phyloP scores from a whole-genome alignment of 2,113 vertebrate species.

The Larimichthys polyactis region DNA sequence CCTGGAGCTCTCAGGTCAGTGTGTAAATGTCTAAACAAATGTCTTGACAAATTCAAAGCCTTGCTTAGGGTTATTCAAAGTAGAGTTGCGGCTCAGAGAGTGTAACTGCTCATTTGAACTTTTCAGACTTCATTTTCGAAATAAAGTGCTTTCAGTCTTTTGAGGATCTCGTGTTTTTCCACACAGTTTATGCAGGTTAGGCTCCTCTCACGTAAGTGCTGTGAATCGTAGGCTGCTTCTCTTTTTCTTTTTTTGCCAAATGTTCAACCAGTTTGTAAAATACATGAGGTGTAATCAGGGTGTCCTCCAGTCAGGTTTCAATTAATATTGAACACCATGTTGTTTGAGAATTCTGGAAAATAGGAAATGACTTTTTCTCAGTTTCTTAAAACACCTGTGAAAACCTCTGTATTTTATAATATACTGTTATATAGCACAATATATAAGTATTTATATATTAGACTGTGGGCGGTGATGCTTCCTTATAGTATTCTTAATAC shows the following conservation, averaged over 20 bases:
- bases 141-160: constrained; percentile 2
- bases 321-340: neutral
- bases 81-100: neutral
- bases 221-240: neutral
- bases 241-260: neutral
- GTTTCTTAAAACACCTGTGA: neutral
- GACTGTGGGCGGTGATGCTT: neutral
- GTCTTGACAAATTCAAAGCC: neutral
- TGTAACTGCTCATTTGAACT: neutral
- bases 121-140: neutral
- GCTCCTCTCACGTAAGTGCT: neutral
- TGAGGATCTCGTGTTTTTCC: neutral
- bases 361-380: too few relatives aligned
- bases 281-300: neutral
- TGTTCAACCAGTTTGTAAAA: neutral
- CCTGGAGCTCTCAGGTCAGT: constrained; percentile 96
- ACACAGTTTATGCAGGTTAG: neutral
- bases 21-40: neutral
- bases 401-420: constrained; percentile 1
- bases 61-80: neutral
- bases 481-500: constrained; percentile 13
- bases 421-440: constrained; percentile 12
- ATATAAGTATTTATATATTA: neutral
- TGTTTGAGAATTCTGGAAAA: neutral
- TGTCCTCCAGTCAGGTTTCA: neutral